Percentiles rank a stretch among this genome's conserved stretches.
These are phyloP conservation scores for Peromyscus melanophrys DNA, from an alignment of 2,797 vertebrate genomes.

Conservation along the genomic window DNA sequence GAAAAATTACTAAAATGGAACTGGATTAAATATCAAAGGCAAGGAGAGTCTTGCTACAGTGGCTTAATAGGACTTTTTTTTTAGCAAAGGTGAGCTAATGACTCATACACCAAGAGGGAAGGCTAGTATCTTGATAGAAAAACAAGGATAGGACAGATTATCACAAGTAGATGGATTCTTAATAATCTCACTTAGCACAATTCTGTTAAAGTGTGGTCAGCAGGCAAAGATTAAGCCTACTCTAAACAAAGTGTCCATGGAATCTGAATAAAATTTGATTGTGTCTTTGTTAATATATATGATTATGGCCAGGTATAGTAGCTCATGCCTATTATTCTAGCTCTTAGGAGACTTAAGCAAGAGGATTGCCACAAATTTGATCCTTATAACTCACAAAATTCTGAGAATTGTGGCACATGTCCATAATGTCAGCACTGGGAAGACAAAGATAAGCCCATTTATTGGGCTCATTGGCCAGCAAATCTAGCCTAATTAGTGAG, in stretches of 20 bases:
- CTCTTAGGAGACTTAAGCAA: not conserved
- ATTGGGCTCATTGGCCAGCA: not conserved
- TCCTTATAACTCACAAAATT: not conserved
- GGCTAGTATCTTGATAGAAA: not conserved
- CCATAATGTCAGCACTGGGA: no score
- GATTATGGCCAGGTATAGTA: not conserved
- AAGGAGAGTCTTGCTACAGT: conserved; percentile 26
- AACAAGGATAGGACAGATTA: not conserved
- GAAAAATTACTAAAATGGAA: not conserved
- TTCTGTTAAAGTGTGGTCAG: not conserved
- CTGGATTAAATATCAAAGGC: conserved; percentile 42
- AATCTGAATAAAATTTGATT: conserved; percentile 31
- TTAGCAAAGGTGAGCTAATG: not conserved
- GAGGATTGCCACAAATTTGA: not conserved
- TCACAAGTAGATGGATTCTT: not conserved
- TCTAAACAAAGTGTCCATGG: not conserved
- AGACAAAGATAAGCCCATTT: not conserved
- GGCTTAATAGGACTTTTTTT: not conserved
- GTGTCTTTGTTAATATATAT: conserved; percentile 28
- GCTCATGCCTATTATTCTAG: not conserved
- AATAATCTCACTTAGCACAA: not conserved
- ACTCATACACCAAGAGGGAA: not conserved
- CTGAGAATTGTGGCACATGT: not conserved
- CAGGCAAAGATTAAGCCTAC: not conserved
- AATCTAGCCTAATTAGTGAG: not conserved